phyloP scores from a whole-genome alignment of 2,888 invertebrate species.

The Chesias legatella region DNA sequence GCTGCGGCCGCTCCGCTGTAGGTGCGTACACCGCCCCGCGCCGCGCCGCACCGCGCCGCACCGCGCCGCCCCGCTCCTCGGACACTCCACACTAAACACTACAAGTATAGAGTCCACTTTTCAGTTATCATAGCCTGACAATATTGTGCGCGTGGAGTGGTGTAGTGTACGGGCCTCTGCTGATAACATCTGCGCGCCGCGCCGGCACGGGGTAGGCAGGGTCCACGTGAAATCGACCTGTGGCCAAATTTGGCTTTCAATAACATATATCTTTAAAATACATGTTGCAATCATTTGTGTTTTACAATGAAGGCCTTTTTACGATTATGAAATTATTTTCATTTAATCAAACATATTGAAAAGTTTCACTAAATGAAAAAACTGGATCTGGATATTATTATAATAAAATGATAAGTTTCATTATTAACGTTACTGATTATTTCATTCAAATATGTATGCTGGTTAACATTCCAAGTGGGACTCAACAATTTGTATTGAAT shows the following conservation, averaged over 20 bases:
- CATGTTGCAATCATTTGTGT: no score
- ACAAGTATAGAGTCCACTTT: constrained; percentile 3
- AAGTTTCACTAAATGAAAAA: no score
- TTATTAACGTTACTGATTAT: constrained; percentile 1
- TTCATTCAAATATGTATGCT: background rate
- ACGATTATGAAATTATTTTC: no score
- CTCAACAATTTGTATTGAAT: no score
- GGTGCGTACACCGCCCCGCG: constrained; percentile 12
- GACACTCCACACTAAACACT: background rate
- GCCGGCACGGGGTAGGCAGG: constrained; percentile 11
- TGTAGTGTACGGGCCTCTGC: constrained; percentile 15
- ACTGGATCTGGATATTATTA: no score
- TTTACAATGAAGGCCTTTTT: no score
- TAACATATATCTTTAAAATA: no score
- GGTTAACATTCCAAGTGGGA: no score
- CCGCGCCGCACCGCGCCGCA: no score
- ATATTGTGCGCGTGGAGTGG: constrained; percentile 1
- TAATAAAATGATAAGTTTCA: no score
- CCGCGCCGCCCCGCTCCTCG: background rate
- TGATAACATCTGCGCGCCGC: constrained; percentile 27
- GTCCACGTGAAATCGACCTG: constrained; percentile 28
- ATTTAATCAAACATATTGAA: no score
- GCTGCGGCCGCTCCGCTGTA: constrained; percentile 36
- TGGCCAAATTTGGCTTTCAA: constrained; percentile 24
- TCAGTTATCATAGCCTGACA: background rate